These are phyloP conservation scores for Cylloceria caligata DNA, from an alignment of 2,888 invertebrate genomes.

Conservation along the genomic window DNA sequence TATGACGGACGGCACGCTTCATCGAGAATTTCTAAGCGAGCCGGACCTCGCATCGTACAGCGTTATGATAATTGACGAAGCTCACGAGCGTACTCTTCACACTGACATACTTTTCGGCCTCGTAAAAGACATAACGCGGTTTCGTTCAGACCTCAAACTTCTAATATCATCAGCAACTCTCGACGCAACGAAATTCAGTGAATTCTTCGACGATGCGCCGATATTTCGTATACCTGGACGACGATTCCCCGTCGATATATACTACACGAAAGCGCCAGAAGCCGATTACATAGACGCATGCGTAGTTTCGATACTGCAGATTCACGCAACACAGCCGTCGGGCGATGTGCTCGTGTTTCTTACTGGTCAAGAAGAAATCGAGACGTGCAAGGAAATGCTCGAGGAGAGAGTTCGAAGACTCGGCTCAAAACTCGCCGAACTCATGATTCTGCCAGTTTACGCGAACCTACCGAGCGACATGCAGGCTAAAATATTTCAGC, in stretches of 20 bases:
- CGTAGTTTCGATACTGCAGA: slow-evolving; percentile 98
- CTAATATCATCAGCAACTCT: slow-evolving; percentile 99
- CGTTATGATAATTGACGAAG: slow-evolving; percentile 99
- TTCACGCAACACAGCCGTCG: slow-evolving; percentile 97
- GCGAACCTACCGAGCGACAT: slow-evolving; percentile 99
- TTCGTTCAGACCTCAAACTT: slow-evolving; percentile 96
- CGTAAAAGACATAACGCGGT: slow-evolving; percentile 97
- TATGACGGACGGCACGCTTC: slow-evolving; percentile 99
- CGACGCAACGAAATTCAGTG: slow-evolving; percentile 98
- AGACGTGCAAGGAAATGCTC: slow-evolving; percentile 94
- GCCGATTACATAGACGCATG: slow-evolving; percentile 99
- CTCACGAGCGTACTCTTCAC: slow-evolving; percentile 98
- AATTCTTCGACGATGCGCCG: slow-evolving; percentile 99
- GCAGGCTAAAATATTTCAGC: slow-evolving; percentile 99
- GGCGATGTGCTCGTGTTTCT: slow-evolving; percentile 99
- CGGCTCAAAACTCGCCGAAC: slow-evolving; percentile 96
- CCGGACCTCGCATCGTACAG: slow-evolving; percentile 98
- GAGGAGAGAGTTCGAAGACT: slow-evolving; percentile 96
- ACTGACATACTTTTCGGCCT: slow-evolving; percentile 99
- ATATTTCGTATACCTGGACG: slow-evolving; percentile 99
- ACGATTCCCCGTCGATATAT: slow-evolving; percentile 98
- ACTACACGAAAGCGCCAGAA: slow-evolving; percentile 99
- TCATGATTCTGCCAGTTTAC: slow-evolving; percentile 97
- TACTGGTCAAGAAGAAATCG: slow-evolving; percentile 95
- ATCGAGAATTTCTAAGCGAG: slow-evolving; percentile 98